Evolutionary conservation across 2,888 invertebrate genomes (phyloP), one percentile per base, ranked within the genome.

Genomic region (Lithophane socia): DNA sequence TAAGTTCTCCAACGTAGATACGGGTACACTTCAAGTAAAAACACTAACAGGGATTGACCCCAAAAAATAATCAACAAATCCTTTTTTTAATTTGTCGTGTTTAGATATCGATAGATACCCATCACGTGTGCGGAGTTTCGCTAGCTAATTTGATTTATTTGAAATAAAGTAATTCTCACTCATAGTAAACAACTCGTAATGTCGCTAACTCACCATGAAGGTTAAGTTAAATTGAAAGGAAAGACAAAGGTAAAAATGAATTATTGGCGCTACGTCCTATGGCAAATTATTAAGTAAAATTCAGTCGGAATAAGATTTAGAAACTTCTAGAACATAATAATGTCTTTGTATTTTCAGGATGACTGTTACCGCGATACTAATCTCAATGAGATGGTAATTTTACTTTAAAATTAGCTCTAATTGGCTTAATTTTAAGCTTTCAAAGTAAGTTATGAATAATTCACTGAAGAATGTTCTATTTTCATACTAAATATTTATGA

Each of bases 351-450:
- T 58, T 80, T 75, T 37, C 52, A 52, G 7, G 37, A 69, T 44
- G 47, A 79, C 47, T 42, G 47, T 70, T 49, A 49, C 52, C 5
- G 3, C 18, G 52, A 29, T 71, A 7, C 37, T 37, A 37, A 2
- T 18, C 21, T 80, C 58, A 18, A n/a, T 24, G 21, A 47, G n/a
- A 58, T n/a, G 54, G 0, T 56, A 78, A 80, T 58, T 65, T 58
- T 65, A 65, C 81, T 80, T 74, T 2, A 54, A 73, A 37, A 73
- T 83, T 29, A 52, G 12, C 24, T 65, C 68, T 69, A 68, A 78
- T 77, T 42, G 65, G 13, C 44, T 74, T 52, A 80, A 73, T 54
- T 75, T 18, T 29, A 65, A 44, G 52, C 64, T 49, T 68, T 52
- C 9, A 5, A 74, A 64, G 54, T 80, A 16, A 78, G 56, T 80